Percentiles rank a stretch among this genome's conserved stretches.
Conservation (phyloP, 1,140 invertebrate genomes). For the Microplitis demolitor region DNA sequence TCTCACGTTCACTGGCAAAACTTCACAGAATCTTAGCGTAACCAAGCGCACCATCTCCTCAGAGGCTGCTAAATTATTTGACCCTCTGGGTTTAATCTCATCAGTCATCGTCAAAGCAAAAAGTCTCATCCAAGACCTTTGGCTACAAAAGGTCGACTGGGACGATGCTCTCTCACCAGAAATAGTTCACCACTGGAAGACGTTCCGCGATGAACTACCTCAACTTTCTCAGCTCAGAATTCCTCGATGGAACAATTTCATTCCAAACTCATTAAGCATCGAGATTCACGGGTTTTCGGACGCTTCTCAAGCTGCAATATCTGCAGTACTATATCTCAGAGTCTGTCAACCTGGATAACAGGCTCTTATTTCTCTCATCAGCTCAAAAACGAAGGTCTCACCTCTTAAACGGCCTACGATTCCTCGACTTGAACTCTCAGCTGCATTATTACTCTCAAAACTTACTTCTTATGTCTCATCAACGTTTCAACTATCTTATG, state of each 20-base stretch:
- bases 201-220: slow-evolving; percentile 16
- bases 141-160: slow-evolving; percentile 22
- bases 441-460: too few species aligned
- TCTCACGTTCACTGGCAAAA: too few species aligned
- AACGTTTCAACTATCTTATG: too few species aligned
- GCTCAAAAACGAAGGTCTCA: slow-evolving; percentile 45
- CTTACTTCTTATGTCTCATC: too few species aligned
- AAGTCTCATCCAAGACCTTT: too few species aligned
- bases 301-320: background rate
- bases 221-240: slow-evolving; percentile 24
- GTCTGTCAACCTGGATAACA: slow-evolving; percentile 38
- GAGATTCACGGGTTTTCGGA: too few species aligned
- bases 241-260: background rate
- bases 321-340: slow-evolving; percentile 31
- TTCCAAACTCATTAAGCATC: too few species aligned
- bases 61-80: too few species aligned
- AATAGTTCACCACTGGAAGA: background rate
- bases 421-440: background rate
- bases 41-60: too few species aligned
- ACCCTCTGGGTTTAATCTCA: too few species aligned
- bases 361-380: slow-evolving; percentile 30
- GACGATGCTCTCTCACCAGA: slow-evolving; percentile 23
- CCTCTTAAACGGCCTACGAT: slow-evolving; percentile 27
- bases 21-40: too few species aligned
- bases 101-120: too few species aligned